A percentile compares a stretch with the other conserved stretches of the same genome.
phyloP scores from a whole-genome alignment of 2,113 vertebrate species.

The Labrus mixtus region DNA sequence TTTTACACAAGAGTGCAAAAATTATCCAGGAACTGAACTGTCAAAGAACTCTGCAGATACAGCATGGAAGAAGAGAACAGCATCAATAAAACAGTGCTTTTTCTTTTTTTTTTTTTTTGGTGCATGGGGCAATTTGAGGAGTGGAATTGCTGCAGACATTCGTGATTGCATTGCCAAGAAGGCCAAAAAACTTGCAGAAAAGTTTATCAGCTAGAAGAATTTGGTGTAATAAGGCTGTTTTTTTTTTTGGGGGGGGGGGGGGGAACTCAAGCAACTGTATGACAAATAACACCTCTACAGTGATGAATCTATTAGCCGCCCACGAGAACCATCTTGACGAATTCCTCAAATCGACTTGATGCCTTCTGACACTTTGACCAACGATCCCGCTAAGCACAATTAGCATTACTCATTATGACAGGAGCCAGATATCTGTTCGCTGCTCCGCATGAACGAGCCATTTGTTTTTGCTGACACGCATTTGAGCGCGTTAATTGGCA shows the following conservation, averaged over 20 bases:
- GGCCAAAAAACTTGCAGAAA: neutral
- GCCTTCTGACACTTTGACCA: constrained; percentile 76
- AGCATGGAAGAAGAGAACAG: constrained; percentile 16
- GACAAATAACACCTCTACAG: constrained; percentile 2
- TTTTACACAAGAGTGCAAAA: constrained; percentile 46
- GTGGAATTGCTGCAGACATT: neutral
- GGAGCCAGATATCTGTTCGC: constrained; percentile 58
- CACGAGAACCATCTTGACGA: constrained; percentile 21
- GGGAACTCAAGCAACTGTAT: neutral
- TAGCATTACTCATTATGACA: constrained; percentile 71
- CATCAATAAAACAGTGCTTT: constrained; percentile 36
- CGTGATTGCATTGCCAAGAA: no score
- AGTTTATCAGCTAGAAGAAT: neutral
- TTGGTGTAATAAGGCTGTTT: neutral
- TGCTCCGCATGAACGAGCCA: constrained; percentile 41
- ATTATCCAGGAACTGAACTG: constrained; percentile 58
- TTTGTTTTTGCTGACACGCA: constrained; percentile 68
- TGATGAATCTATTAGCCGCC: constrained; percentile 39
- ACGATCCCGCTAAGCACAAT: constrained; percentile 68
- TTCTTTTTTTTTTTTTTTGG: no score
- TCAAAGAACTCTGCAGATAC: constrained; percentile 46
- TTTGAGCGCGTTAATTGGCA: constrained; percentile 70
- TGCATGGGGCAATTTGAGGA: neutral
- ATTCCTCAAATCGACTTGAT: constrained; percentile 60
- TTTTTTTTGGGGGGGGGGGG: neutral